Evolutionary conservation across 2,113 vertebrate genomes (phyloP), one percentile per base, ranked within the genome.

Genomic region (Sceloporus undulatus): DNA sequence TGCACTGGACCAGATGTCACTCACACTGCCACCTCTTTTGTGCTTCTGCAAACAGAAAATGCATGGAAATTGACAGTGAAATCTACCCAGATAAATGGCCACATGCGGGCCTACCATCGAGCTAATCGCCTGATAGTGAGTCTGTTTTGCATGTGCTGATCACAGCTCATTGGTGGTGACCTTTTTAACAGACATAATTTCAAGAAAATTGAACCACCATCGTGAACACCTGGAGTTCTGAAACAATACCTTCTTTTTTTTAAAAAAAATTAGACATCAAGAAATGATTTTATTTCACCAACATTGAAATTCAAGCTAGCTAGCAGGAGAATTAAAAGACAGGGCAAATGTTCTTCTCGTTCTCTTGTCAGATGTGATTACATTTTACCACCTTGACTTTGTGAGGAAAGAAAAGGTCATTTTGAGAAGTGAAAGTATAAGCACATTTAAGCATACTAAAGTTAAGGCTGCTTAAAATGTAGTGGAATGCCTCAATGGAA

Each of bases 61-160:
- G 48, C n/a, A 62, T 87, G 42, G 27, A 42, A 82, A 80, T 25
- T 88, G 86, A 88, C 86, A 86, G 89, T 79, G 89, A 92, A 89
- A 90, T 91, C 74, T 86, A 13, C 85, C 71, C 81, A 11, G 52
- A 73, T 93, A 91, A 95, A 90, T 87, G 79, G 89, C 87, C 87
- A 92, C 14, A 1, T 85, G 5, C 9, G 27, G 29, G 23, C 27
- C 48, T 87, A 90, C 73, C 73, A 87, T 90, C 0, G 90, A 88
- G 91, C 87, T 95, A 88, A 93, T 93, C 91, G 91, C 76, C 54
- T 40, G 77, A 85, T 65, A 89, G 1, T 78, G 27, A 90, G 91
- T 75, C 70, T 88, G 52, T 87, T 94, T 94, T 86, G n/a, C 70
- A 85, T 77, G 16, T 79, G 34, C 21, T 13, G 18, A 75, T 89